Conservation (phyloP, 2,797 vertebrate genomes). For the Mastacembelus armatus region DNA sequence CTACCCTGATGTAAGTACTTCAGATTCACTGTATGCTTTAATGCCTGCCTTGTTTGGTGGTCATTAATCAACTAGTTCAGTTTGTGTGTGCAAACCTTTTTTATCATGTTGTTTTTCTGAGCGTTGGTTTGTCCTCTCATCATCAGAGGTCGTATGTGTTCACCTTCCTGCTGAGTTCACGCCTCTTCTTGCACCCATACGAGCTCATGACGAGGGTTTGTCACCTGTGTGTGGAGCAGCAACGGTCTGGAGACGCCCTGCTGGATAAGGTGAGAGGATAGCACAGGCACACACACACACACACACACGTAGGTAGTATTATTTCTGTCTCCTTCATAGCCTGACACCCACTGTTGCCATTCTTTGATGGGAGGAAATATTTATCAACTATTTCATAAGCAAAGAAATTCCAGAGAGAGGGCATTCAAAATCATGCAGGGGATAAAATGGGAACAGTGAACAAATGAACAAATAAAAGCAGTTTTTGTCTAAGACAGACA, state of each 20-base stretch:
- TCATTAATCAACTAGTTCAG: not conserved
- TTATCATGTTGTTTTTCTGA: constrained; percentile 9
- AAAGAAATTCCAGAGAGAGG: not conserved
- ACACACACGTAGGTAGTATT: constrained; percentile 35
- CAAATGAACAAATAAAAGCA: not conserved
- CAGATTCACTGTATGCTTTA: not conserved
- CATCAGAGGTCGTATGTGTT: constrained; percentile 93
- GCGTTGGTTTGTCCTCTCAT: constrained; percentile 13
- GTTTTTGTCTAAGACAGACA: not conserved
- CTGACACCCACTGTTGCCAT: constrained; percentile 45
- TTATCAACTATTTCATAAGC: constrained; percentile 32
- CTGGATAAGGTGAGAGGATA: constrained; percentile 89
- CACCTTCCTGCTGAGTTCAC: constrained; percentile 95
- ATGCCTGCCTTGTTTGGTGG: too few relatives aligned
- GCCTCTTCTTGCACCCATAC: constrained; percentile 93
- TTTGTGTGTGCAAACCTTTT: not conserved
- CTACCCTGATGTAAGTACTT: constrained; percentile 91
- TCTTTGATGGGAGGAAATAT: constrained; percentile 5
- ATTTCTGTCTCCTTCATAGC: constrained; percentile 38
- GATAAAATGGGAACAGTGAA: too few relatives aligned
- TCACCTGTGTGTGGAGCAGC: constrained; percentile 94
- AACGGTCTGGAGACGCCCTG: constrained; percentile 90
- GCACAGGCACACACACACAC: constrained; percentile 10
- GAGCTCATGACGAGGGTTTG: constrained; percentile 94
- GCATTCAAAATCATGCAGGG: not conserved